Evolutionary conservation across 2,888 invertebrate genomes (phyloP), one percentile per base, ranked within the genome.

Genomic region (Cerceris rybyensis): DNA sequence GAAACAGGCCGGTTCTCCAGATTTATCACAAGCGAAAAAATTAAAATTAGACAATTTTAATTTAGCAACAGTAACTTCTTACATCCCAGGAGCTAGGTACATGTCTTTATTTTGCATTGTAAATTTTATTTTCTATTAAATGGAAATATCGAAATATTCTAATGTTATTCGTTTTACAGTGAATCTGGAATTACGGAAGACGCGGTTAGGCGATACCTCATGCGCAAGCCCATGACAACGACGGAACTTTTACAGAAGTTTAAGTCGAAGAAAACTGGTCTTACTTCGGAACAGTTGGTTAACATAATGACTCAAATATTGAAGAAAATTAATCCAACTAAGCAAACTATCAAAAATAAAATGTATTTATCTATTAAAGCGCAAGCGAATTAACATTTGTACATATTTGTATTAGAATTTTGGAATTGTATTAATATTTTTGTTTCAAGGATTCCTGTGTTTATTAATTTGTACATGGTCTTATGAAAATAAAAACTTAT

Each of bases 191-290:
- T 98, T 50, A 98, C 98, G 0, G 98, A 99, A 91, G 98, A 98
- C 88, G 97, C 98, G 0, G 98, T 99, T 7, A 94, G 98, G 2
- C 95, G 98, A 14, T 99, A 99, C 93, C 93, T 99, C 46, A 96
- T 97, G 92, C 95, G 99, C 9, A 99, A 99, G 90, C 99, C 99
- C 0, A 98, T 99, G 97, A 99, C 99, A 0, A 97, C 99, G 0
- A 99, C 98, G 0, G 99, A 99, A 90, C 93, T 99, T 46, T 93
- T 99, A 57, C 98, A 98, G 82, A 99, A 99, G 93, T 98, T 99
- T 93, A 98, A 98, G 91, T 97, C 97, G 52, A 98, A 98, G 93
- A 97, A 98, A 89, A 97, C 97, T 9, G 98, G 98, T 6, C 95
- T 98, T 64, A 96, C 96, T 70, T 97, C 97, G 83, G 98, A 98